A percentile compares a stretch with the other conserved stretches of the same genome.
These are phyloP conservation scores for Drosophila nikananu DNA, from an alignment of 1,140 invertebrate genomes.

Conservation along the genomic window DNA sequence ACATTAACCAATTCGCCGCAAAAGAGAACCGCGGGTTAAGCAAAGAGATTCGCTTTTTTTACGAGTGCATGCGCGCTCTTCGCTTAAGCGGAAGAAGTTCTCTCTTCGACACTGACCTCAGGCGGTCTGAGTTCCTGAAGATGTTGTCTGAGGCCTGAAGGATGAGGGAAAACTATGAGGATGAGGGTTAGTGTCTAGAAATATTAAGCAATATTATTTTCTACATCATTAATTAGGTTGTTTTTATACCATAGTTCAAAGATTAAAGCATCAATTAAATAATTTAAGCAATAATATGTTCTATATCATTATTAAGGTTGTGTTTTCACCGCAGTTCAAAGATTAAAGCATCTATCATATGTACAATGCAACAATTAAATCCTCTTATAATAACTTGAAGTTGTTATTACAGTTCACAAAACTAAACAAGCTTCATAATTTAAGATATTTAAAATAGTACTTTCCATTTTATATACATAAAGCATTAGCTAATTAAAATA, in stretches of 20 bases:
- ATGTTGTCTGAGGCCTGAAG: conserved; percentile 55
- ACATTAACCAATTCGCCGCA: conserved; percentile 60
- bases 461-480: not conserved
- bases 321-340: no score
- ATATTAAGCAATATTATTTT: not conserved
- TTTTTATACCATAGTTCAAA: no score
- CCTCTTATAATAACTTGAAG: no score
- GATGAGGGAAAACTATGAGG: not conserved
- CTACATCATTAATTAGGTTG: no score
- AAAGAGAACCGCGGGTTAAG: not conserved
- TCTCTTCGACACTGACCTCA: conserved; percentile 73
- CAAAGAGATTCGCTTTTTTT: not conserved
- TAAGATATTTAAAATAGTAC: not conserved
- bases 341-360: no score
- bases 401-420: no score
- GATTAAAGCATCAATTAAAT: no score
- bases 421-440: not conserved
- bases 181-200: not conserved
- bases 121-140: conserved; percentile 9
- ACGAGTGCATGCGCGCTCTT: conserved; percentile 59
- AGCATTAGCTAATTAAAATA: not conserved
- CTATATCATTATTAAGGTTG: no score
- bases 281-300: no score
- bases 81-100: not conserved
- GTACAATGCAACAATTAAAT: not conserved